Conservation (phyloP, 2,113 vertebrate genomes). For the Larimichthys polyactis region DNA sequence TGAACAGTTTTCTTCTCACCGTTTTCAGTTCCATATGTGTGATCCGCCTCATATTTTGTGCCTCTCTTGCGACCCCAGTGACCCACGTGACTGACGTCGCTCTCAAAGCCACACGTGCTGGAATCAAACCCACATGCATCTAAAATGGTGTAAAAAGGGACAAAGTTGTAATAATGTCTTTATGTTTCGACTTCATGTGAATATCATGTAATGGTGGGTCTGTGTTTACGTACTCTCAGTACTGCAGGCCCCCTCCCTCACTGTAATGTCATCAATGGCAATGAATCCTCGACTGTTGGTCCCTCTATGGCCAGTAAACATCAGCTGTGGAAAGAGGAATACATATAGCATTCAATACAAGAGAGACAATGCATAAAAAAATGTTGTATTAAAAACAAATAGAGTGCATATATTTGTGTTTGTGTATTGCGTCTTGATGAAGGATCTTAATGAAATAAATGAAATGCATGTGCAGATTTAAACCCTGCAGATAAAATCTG, state of each 20-base stretch:
- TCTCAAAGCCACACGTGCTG: slow-evolving; percentile 75
- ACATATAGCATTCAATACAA: neutral
- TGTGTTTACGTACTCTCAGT: slow-evolving; percentile 62
- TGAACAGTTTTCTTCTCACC: slow-evolving; percentile 66
- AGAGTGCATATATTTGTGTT: neutral
- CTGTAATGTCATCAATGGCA: slow-evolving; percentile 82
- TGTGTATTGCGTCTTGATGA: neutral
- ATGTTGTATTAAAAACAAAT: too few relatives aligned
- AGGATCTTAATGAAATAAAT: too few relatives aligned
- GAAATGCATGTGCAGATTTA: too few relatives aligned
- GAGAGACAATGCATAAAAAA: too few relatives aligned
- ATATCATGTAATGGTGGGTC: neutral
- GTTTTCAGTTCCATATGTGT: slow-evolving; percentile 79
- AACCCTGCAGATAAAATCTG: too few relatives aligned
- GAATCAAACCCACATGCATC: slow-evolving; percentile 82
- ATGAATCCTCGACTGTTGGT: slow-evolving; percentile 77
- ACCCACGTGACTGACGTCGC: slow-evolving; percentile 47
- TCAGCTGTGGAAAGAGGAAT: slow-evolving; percentile 62
- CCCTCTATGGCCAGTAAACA: slow-evolving; percentile 72
- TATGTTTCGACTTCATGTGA: neutral
- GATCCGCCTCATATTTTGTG: slow-evolving; percentile 71
- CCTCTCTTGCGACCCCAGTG: slow-evolving; percentile 72
- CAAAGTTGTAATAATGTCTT: neutral
- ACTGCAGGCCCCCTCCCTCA: slow-evolving; percentile 75
- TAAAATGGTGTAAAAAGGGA: slow-evolving; percentile 18